Evolutionary conservation across 35 echinoderm and acorn worm genomes (phyloP), one percentile per base, ranked within the genome.

Genomic region (Patiria miniata): DNA sequence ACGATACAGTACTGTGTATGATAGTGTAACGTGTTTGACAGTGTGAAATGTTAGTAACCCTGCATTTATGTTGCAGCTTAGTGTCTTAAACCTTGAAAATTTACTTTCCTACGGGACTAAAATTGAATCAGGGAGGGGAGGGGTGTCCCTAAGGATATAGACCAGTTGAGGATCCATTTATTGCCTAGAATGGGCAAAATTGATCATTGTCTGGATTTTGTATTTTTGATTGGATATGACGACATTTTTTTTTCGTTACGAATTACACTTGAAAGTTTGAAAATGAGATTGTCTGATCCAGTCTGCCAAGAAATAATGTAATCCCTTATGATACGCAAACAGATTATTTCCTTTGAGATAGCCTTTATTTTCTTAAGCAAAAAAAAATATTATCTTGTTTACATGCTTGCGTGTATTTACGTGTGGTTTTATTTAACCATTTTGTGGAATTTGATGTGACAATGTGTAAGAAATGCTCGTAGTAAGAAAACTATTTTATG

Each of bases 361-460:
- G 38, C 47, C 38, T 80, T 80, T 44, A 80, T 80, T 44, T 44
- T 44, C 7, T 80, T 10, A 8, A 80, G 22, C 36, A 7, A 51
- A 80, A 37, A 29, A 73, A 73, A 29, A 73, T 3, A 6, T 6
- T 8, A 73, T 73, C 4, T 29, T 52, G 38, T 44, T 15, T 44
- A 19, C 21, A 39, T 36, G 7, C 19, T 17, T 80, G 12, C 78
- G 5, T 80, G 78, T 52, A 80, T 44, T 44, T 80, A 52, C 39
- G 19, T 80, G 78, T 80, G 39, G 39, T 80, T 80, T 8, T 80
- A 39, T 80, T 80, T 80, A 80, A 19, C 38, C 47, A 80, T 80
- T 52, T 39, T 21, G 39, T 80, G 47, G 39, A 73, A 3, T 73
- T 17, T 73, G 61, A 29, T 73, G 17, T 29, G 34, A 73, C 34